phyloP scores from a whole-genome alignment of 2,888 invertebrate species.

The Drosophila meridionalis region DNA sequence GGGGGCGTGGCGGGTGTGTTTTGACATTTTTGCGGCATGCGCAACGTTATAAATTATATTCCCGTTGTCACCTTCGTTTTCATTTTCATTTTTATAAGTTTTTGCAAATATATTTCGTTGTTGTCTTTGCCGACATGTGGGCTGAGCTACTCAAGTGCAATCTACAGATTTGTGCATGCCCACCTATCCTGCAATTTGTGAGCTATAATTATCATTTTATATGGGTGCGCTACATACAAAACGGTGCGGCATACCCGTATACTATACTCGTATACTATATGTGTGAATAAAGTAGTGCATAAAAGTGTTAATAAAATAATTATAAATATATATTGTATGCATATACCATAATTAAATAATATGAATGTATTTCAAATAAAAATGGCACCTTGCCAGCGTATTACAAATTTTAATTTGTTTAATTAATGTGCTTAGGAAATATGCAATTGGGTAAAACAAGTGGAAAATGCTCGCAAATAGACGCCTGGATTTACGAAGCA shows the following conservation, averaged over 20 bases:
- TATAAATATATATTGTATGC: background rate
- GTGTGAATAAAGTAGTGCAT: slow-evolving; percentile 8
- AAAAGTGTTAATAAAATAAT: slow-evolving; percentile 55
- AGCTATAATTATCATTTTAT: slow-evolving; percentile 59
- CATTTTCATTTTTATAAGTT: slow-evolving; percentile 41
- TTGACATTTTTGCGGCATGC: slow-evolving; percentile 73
- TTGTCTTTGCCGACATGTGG: slow-evolving; percentile 59
- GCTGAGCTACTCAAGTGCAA: slow-evolving; percentile 75
- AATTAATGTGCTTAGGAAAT: background rate
- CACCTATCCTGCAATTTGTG: slow-evolving; percentile 64
- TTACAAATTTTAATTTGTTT: background rate
- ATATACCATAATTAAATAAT: slow-evolving; percentile 27
- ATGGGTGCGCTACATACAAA: slow-evolving; percentile 58
- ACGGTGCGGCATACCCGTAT: slow-evolving; percentile 19
- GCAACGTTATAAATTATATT: slow-evolving; percentile 75
- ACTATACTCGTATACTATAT: background rate
- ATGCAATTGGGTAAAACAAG: background rate
- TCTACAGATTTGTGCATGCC: slow-evolving; percentile 66
- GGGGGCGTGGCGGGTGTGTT: slow-evolving; percentile 68
- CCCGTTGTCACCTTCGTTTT: slow-evolving; percentile 77
- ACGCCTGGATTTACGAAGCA: background rate
- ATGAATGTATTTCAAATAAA: background rate
- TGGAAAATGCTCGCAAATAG: background rate
- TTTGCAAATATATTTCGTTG: slow-evolving; percentile 1
- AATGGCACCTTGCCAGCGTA: background rate